Conservation (phyloP, 2,888 invertebrate genomes). For the Heliconius ismenius region DNA sequence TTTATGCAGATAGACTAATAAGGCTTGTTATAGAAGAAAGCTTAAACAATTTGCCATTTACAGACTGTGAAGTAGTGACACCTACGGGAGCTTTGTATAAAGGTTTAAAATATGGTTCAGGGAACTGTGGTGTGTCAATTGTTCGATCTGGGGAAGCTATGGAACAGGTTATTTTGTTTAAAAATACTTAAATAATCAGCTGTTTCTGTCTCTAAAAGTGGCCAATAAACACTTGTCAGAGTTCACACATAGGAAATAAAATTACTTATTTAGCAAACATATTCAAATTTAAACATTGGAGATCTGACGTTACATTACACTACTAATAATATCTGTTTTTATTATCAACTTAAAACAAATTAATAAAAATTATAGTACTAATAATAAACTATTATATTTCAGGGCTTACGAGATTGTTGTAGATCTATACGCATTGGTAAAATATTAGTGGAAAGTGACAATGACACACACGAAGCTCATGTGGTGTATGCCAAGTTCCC, state of each 20-base stretch:
- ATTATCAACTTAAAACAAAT: too few relatives aligned
- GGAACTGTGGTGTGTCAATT: slow-evolving; percentile 99
- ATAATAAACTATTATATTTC: slow-evolving; percentile 43
- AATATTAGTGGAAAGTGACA: slow-evolving; percentile 97
- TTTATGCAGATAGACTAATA: slow-evolving; percentile 98
- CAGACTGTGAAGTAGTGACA: slow-evolving; percentile 93
- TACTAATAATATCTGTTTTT: too few relatives aligned
- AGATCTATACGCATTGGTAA: slow-evolving; percentile 99
- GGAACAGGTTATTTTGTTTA: slow-evolving; percentile 85
- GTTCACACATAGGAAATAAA: too few relatives aligned
- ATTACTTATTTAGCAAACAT: too few relatives aligned
- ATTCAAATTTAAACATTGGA: too few relatives aligned
- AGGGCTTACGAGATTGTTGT: slow-evolving; percentile 97
- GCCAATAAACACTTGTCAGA: too few relatives aligned
- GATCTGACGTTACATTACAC: too few relatives aligned
- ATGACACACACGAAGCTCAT: slow-evolving; percentile 96
- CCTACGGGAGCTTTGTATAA: slow-evolving; percentile 95
- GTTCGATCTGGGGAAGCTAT: slow-evolving; percentile 97
- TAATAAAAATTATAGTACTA: too few relatives aligned
- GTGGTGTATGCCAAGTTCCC: slow-evolving; percentile 99
- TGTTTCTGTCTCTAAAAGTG: too few relatives aligned
- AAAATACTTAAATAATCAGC: too few relatives aligned
- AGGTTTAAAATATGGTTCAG: slow-evolving; percentile 96
- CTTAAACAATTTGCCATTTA: slow-evolving; percentile 97
- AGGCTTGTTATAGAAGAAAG: slow-evolving; percentile 99